Conservation (phyloP, 1,140 invertebrate genomes). For the Zelostemma sp. region DNA sequence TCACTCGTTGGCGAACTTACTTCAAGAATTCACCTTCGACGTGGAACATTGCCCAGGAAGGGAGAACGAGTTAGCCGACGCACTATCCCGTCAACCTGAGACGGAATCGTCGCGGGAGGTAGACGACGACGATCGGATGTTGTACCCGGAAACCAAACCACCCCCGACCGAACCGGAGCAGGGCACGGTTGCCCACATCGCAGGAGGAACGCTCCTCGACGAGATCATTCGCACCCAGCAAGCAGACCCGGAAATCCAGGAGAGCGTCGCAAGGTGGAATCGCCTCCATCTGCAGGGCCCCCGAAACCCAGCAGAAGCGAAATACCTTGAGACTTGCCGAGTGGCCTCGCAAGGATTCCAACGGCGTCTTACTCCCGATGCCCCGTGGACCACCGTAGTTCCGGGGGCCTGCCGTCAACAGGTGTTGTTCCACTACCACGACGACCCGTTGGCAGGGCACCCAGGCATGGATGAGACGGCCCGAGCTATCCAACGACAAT, state of each 20-base stretch:
- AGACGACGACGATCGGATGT: background rate
- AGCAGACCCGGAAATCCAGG: background rate
- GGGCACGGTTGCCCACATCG: background rate
- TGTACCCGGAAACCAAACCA: background rate
- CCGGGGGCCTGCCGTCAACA: background rate
- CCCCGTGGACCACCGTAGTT: slow-evolving; percentile 14
- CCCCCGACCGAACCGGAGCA: too few relatives aligned
- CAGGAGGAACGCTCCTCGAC: slow-evolving; percentile 17
- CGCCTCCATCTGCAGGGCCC: background rate
- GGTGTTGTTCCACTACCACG: slow-evolving; percentile 25
- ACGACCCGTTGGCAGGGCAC: slow-evolving; percentile 27
- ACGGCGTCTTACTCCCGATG: background rate
- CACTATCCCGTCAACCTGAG: background rate
- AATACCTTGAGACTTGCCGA: background rate
- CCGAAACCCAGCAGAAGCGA: background rate
- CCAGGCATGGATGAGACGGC: slow-evolving; percentile 34
- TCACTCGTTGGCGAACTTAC: slow-evolving; percentile 41
- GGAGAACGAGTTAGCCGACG: slow-evolving; percentile 46
- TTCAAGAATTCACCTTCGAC: slow-evolving; percentile 38
- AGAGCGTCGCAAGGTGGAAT: background rate
- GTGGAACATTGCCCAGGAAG: slow-evolving; percentile 40
- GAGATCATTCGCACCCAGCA: slow-evolving; percentile 9
- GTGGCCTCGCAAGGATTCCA: background rate
- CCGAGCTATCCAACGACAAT: slow-evolving; percentile 9
- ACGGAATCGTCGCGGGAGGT: background rate